A percentile compares a stretch with the other conserved stretches of the same genome.
Evolutionary conservation across 2,888 invertebrate species (phyloP).

Genomic region (Anorthoa munda): DNA sequence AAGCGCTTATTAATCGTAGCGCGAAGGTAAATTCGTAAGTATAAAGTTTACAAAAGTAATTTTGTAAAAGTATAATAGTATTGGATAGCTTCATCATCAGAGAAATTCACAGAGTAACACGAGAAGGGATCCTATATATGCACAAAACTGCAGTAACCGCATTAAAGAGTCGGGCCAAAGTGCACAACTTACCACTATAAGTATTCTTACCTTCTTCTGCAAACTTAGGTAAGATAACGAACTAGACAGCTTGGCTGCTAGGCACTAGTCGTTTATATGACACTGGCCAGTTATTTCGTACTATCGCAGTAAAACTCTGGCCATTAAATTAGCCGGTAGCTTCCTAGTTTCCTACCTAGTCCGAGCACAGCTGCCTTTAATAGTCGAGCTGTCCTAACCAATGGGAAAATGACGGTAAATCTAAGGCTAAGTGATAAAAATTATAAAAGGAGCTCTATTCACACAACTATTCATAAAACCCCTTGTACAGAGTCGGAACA

Average conservation of each 20-base stretch:
- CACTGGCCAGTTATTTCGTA: slow-evolving; percentile 1
- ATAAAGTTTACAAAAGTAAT: background rate
- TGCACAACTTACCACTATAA: slow-evolving; percentile 9
- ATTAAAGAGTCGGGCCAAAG: slow-evolving; percentile 7
- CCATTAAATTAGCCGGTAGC: slow-evolving; percentile 31
- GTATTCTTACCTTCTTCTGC: slow-evolving; percentile 17
- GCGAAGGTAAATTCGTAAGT: background rate
- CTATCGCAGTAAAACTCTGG: slow-evolving; percentile 17
- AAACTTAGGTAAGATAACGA: slow-evolving; percentile 30
- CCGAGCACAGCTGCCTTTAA: slow-evolving; percentile 10
- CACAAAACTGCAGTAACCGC: slow-evolving; percentile 6
- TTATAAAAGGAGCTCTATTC: background rate
- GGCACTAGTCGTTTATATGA: slow-evolving; percentile 9
- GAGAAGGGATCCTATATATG: background rate
- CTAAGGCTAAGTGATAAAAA: background rate
- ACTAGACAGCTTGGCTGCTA: slow-evolving; percentile 24
- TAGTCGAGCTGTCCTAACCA: background rate
- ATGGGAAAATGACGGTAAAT: slow-evolving; percentile 4
- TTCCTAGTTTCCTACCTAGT: slow-evolving; percentile 1
- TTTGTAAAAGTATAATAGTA: background rate
- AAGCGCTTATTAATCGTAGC: slow-evolving; percentile 1
- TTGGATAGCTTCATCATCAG: background rate
- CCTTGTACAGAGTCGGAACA: too few species aligned
- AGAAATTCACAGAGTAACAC: slow-evolving; percentile 6
- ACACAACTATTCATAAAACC: too few species aligned